Base-by-base conservation (phyloP, 1,140 invertebrate species). In the Drosophila orena region DNA sequence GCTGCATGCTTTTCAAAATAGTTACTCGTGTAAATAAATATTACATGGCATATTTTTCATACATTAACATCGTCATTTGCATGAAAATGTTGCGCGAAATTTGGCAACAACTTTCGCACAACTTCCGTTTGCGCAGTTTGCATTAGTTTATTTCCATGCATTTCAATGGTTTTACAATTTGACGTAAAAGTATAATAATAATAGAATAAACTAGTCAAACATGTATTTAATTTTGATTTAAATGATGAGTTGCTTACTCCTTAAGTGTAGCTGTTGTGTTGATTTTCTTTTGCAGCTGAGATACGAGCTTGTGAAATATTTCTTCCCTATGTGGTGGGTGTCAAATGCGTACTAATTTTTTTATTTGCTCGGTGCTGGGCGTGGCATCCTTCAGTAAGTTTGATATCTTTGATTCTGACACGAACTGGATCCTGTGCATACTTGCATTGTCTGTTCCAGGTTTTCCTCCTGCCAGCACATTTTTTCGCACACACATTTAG, bases 11-110 rank as follows among this genome's bases (percentile, higher is more conserved):
- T 56, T 43, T 53, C 72, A 50, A 44, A 43, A 27, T 54, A 54
- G 44, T 42, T 46, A 61, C 20, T 60, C 70, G 66, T 61, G 57
- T 52, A 70, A 77, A 81, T 78, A 69, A 62, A 77, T 62, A 62
- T 69, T 56, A 40, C 35, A 20, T 60, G 14, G 7, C 5, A 15
- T 1, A 27, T 56, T 38, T 56, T 38, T 10, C 14, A 2, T 37
- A 22, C 15, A 37, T 20, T 24, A 17, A 17, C 17, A 17, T 59
- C 15, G 14, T 0, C 27, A 30, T 30, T 30, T 34, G 17, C 27
- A 50, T 14, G 15, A 30, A 47, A 61, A 46, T 30, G 15, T 34
- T 11, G 0, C 4, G 8, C 15, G 27, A 47, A 61, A 38, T 40
- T 49, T 47, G 49, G 24, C 5, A 40, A 64, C 24, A 66, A 49